Base-by-base conservation (phyloP, 2,888 invertebrate genomes). In the Bruchidius siliquastri region DNA sequence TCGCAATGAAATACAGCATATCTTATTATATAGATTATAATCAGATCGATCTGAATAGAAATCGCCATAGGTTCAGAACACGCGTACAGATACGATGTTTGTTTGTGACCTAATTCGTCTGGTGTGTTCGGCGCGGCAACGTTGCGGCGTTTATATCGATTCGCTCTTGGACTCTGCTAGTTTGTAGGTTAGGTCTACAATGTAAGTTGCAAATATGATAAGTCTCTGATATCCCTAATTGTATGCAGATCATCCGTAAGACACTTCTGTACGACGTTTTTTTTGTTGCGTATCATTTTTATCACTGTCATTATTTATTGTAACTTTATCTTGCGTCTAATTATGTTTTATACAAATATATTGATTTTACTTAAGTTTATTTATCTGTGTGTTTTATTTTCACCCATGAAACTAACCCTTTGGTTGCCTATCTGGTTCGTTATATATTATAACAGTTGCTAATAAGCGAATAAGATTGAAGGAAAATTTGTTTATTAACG, bases 161-260 rank as follows among this genome's bases (percentile, higher is more conserved):
- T 49, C 49, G 18, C 49, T 80, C 75, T 83, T 84, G 81, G 83
- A 84, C 83, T 83, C 83, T 85, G 83, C 82, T 84, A 84, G 83
- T 83, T 49, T 81, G 82, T 85, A 86, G 84, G 83, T 82, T 86
- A 86, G 85, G 83, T 83, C 83, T 85, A 85, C 85, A 81, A 82
- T 74, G 77, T 81, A 80, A 77, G 78, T 83, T 84, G 84, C 77
- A 83, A 83, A 68, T 21, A 21, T 10, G n/a, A 81, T 85, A 85
- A 86, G 84, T 85, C 84, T 83, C 84, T 83, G 84, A 85, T 85
- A 84, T 85, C 84, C 84, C 83, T 84, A 81, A 81, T 81, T 83
- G 82, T 84, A 80, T 82, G 82, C 82, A 80, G 81, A 83, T n/a
- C n/a, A n/a, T 82, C 83, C 84, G 84, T 85, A 85, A 85, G 84